Evolutionary conservation across 37 sponge, comb jelly and placozoan genomes (phyloP).

Genomic region (Ephydatia muelleri): DNA sequence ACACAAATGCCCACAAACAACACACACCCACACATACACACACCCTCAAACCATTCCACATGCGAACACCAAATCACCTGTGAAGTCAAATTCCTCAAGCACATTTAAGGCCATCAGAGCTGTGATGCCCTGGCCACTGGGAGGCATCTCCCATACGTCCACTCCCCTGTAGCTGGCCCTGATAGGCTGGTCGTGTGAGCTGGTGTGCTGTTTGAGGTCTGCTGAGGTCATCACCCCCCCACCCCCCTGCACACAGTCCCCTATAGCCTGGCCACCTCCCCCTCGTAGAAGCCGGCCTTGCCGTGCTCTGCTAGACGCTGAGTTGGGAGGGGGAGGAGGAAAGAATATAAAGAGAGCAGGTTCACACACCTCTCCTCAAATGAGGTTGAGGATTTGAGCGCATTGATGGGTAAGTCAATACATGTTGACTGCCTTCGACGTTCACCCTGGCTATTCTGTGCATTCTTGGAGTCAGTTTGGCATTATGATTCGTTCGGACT

Average conservation of each 20-base stretch:
- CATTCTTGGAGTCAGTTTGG: too few species aligned
- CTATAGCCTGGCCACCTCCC: conserved; percentile 77
- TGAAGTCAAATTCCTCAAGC: conserved; percentile 62
- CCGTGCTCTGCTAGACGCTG: conserved; percentile 66
- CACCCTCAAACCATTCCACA: background rate
- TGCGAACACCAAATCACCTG: conserved; percentile 23
- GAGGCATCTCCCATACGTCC: conserved; percentile 90
- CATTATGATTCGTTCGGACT: too few species aligned
- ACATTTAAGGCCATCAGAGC: conserved; percentile 85
- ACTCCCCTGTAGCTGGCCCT: conserved; percentile 60
- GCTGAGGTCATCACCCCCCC: conserved; percentile 73
- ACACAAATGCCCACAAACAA: too few species aligned
- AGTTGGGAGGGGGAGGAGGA: background rate
- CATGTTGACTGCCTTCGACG: too few species aligned
- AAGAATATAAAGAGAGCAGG: background rate
- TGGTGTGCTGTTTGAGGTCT: conserved; percentile 61
- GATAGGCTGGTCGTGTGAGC: conserved; percentile 75
- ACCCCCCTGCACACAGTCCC: conserved; percentile 58
- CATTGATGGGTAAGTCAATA: too few species aligned
- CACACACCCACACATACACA: background rate
- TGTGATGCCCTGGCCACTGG: conserved; percentile 86
- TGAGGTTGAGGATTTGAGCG: too few species aligned
- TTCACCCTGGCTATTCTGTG: too few species aligned
- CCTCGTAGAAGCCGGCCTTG: conserved; percentile 79
- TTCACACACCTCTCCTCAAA: too few species aligned